These are phyloP conservation scores for Mycteria americana DNA, from an alignment of 2,797 vertebrate genomes.

Conservation along the genomic window DNA sequence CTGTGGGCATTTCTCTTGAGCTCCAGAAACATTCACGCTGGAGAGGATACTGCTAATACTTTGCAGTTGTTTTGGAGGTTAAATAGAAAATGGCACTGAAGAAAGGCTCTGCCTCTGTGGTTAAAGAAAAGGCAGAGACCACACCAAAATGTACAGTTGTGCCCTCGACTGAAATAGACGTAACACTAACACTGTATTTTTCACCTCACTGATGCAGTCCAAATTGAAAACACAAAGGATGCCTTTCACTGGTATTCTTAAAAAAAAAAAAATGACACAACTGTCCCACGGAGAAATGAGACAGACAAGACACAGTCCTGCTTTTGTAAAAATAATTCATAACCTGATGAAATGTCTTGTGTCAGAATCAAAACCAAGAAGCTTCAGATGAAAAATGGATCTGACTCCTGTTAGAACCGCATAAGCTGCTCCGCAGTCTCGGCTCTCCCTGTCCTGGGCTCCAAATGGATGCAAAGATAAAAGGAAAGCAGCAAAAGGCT, in stretches of 20 bases:
- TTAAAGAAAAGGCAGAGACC: constrained; percentile 28
- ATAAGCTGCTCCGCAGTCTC: background rate
- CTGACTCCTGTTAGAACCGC: background rate
- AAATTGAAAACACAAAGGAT: constrained; percentile 33
- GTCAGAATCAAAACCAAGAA: constrained; percentile 13
- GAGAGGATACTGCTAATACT: constrained; percentile 31
- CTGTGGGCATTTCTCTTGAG: background rate
- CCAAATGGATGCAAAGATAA: background rate
- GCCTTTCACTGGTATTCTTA: background rate
- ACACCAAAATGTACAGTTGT: constrained; percentile 31
- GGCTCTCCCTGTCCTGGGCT: background rate
- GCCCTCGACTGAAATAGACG: background rate
- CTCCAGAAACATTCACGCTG: constrained; percentile 6
- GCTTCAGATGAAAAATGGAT: background rate
- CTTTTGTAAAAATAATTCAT: constrained; percentile 39
- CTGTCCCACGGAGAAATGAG: constrained; percentile 19
- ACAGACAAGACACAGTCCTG: background rate
- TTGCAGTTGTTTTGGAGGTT: constrained; percentile 43
- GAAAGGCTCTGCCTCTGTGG: constrained; percentile 8
- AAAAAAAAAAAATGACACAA: background rate
- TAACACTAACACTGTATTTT: background rate
- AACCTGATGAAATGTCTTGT: constrained; percentile 16
- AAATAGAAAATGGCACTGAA: background rate
- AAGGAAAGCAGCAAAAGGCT: background rate
- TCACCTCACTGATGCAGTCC: background rate